Conservation (phyloP, 2,888 invertebrate genomes). For the Lysandra coridon region DNA sequence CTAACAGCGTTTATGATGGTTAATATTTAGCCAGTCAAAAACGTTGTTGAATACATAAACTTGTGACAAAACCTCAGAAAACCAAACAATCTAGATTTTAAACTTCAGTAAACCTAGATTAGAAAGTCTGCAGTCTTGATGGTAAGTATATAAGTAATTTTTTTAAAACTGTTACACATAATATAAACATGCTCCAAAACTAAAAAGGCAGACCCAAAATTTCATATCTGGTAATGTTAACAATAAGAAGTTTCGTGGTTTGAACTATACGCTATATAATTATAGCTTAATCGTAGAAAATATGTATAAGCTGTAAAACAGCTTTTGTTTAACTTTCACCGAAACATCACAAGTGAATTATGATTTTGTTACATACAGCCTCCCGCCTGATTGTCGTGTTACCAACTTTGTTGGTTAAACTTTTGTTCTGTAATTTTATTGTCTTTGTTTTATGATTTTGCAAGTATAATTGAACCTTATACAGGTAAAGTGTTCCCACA, state of each 20-base stretch:
- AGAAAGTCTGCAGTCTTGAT: too few relatives aligned
- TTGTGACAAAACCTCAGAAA: too few relatives aligned
- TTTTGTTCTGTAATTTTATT: conserved; percentile 3
- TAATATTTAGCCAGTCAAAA: too few relatives aligned
- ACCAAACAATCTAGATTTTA: too few relatives aligned
- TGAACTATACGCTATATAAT: too few relatives aligned
- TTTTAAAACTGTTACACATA: too few relatives aligned
- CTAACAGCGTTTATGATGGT: too few relatives aligned
- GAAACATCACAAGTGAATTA: conserved; percentile 2
- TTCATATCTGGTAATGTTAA: background rate
- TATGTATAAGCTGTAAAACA: background rate
- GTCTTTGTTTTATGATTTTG: background rate
- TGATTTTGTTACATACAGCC: background rate
- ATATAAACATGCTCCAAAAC: too few relatives aligned
- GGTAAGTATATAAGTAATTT: too few relatives aligned
- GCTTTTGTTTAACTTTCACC: background rate
- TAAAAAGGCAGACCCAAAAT: background rate
- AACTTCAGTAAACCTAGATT: too few relatives aligned
- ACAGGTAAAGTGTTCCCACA: background rate
- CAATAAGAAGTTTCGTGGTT: too few relatives aligned
- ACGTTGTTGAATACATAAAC: too few relatives aligned
- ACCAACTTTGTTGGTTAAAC: background rate
- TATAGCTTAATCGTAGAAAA: background rate
- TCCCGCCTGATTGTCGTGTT: conserved; percentile 12
- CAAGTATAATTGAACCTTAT: background rate